These are phyloP conservation scores for Hemicordylus capensis DNA, from an alignment of 2,113 vertebrate genomes.

Conservation along the genomic window DNA sequence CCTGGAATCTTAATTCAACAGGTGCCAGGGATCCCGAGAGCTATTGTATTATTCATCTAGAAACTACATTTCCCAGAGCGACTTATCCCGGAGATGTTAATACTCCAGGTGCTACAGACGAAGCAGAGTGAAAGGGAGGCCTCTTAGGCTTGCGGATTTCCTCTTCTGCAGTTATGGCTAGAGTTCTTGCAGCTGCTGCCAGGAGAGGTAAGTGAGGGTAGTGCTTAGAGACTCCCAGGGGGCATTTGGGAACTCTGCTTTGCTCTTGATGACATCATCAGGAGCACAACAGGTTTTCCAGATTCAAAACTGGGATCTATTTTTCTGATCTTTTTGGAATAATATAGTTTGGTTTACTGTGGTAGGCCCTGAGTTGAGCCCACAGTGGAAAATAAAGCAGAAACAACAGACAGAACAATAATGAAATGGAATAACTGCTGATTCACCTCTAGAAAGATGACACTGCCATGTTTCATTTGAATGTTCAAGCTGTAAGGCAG, in stretches of 20 bases:
- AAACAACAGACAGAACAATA: not conserved
- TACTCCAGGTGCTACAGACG: not conserved
- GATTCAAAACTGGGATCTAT: not conserved
- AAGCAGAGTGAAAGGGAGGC: not conserved
- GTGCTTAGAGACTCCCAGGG: no score
- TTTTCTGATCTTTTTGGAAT: no score
- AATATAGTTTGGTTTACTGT: no score
- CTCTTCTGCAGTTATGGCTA: not conserved
- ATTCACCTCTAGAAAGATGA: no score
- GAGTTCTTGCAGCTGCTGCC: no score
- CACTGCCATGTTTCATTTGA: no score
- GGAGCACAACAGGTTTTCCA: not conserved
- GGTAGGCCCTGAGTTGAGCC: no score
- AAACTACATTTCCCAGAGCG: not conserved
- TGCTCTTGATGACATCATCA: not conserved
- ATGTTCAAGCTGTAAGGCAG: no score
- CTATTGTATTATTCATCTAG: not conserved
- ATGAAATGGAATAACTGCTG: not conserved
- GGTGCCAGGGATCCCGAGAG: not conserved
- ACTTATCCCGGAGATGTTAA: no score
- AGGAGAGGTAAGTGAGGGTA: not conserved
- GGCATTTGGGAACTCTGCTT: not conserved
- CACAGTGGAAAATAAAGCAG: not conserved
- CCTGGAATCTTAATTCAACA: not conserved
- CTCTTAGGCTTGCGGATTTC: not conserved